These are phyloP conservation scores for Ispidina lecontei DNA, from an alignment of 2,797 vertebrate genomes.

Conservation along the genomic window DNA sequence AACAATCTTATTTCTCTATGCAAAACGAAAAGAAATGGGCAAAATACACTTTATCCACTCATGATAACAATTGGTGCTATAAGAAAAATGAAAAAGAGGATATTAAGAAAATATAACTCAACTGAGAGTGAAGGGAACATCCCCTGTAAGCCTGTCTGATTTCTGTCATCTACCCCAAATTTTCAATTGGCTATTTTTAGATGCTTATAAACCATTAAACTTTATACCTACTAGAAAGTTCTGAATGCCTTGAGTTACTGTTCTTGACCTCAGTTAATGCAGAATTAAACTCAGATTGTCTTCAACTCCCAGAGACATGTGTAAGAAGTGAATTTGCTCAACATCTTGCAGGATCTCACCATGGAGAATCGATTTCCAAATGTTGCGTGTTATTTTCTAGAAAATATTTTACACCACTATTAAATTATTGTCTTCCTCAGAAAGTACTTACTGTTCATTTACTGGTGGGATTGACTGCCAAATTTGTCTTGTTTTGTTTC, in stretches of 20 bases:
- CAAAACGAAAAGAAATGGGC: slow-evolving; percentile 1
- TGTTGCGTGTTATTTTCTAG: background rate
- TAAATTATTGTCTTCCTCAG: slow-evolving; percentile 3
- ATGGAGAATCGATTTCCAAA: background rate
- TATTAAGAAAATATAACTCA: slow-evolving; percentile 18
- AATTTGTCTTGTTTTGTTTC: background rate
- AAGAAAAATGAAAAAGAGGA: slow-evolving; percentile 25
- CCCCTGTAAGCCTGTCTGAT: slow-evolving; percentile 4
- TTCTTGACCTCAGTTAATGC: background rate
- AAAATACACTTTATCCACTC: slow-evolving; percentile 9
- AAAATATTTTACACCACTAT: slow-evolving; percentile 5
- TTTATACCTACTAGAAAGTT: background rate
- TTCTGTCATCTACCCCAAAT: slow-evolving; percentile 31
- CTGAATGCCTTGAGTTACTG: background rate
- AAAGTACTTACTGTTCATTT: background rate
- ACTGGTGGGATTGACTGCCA: background rate
- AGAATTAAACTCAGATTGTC: background rate
- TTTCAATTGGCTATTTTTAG: slow-evolving; percentile 31
- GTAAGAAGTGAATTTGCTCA: background rate
- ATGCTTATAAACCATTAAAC: slow-evolving; percentile 57
- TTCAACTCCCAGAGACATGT: background rate
- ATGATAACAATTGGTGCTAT: background rate
- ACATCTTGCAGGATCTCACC: background rate
- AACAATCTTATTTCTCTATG: background rate
- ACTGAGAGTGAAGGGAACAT: background rate